Evolutionary conservation across 2,888 invertebrate species (phyloP).

Genomic region (Cylloceria caligata): DNA sequence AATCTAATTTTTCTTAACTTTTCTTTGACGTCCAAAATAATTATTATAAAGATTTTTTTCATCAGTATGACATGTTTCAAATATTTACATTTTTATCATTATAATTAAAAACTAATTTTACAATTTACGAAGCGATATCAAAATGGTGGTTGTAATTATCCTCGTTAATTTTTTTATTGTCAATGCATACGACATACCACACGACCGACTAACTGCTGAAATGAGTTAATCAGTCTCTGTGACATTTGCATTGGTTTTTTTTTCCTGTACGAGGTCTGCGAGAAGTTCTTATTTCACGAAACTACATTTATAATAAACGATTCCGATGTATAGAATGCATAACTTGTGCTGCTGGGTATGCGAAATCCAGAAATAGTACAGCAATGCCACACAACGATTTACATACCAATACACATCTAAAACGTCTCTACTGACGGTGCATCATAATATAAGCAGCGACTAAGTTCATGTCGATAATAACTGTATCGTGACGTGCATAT

Average conservation of each 20-base stretch:
- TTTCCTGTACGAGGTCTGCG: conserved; percentile 11
- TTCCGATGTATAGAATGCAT: conserved; percentile 1
- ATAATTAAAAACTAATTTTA: neutral
- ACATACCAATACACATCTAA: conserved; percentile 56
- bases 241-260: conserved; percentile 21
- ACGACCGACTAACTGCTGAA: conserved; percentile 3
- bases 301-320: conserved; percentile 27
- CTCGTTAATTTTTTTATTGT: conserved; percentile 3
- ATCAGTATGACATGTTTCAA: neutral
- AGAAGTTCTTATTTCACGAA: conserved; percentile 45
- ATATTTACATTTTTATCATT: neutral
- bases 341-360: conserved; percentile 54
- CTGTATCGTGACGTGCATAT: conserved; percentile 81
- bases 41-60: too few relatives aligned
- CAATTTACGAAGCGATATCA: neutral
- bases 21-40: too few relatives aligned
- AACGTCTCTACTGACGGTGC: conserved; percentile 29
- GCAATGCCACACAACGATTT: conserved; percentile 24
- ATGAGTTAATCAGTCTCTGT: conserved; percentile 35
- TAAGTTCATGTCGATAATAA: conserved; percentile 82
- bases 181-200: conserved; percentile 1
- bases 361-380: conserved; percentile 48
- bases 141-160: neutral
- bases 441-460: conserved; percentile 71
- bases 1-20: neutral